Evolutionary conservation across 2,797 vertebrate species (phyloP).

Genomic region (Artibeus jamaicensis): DNA sequence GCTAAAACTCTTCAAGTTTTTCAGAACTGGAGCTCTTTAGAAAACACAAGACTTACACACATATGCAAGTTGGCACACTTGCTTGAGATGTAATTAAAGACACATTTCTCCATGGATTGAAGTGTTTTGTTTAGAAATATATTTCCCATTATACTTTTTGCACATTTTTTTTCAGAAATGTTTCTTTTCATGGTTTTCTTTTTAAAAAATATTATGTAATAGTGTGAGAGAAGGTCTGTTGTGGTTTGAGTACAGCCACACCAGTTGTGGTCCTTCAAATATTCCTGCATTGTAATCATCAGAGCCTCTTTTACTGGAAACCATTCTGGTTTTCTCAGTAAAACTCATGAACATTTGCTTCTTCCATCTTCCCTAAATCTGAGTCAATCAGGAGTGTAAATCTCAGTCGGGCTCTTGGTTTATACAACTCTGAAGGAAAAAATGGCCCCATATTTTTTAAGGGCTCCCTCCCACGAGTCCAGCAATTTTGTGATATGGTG

Average conservation of each 20-base stretch:
- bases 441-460: not conserved
- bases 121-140: constrained; percentile 73
- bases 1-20: not conserved
- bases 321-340: constrained; percentile 46
- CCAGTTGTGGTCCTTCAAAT: constrained; percentile 34
- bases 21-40: constrained; percentile 1
- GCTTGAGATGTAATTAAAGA: constrained; percentile 70
- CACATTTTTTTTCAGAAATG: constrained; percentile 64
- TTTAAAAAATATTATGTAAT: constrained; percentile 36
- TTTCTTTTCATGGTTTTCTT: constrained; percentile 65
- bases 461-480: not conserved
- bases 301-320: constrained; percentile 49
- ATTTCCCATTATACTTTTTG: constrained; percentile 69
- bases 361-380: constrained; percentile 28
- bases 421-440: not conserved
- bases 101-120: constrained; percentile 70
- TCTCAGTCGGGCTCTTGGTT: not conserved
- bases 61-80: constrained; percentile 40
- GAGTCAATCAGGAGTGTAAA: not conserved
- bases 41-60: not conserved
- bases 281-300: constrained; percentile 47
- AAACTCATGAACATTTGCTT: not conserved
- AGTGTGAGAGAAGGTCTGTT: constrained; percentile 60
- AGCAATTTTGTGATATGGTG: not conserved
- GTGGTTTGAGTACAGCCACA: constrained; percentile 57